These are phyloP conservation scores for Gonioctena quinquepunctata DNA, from an alignment of 1,140 invertebrate genomes.

Conservation along the genomic window DNA sequence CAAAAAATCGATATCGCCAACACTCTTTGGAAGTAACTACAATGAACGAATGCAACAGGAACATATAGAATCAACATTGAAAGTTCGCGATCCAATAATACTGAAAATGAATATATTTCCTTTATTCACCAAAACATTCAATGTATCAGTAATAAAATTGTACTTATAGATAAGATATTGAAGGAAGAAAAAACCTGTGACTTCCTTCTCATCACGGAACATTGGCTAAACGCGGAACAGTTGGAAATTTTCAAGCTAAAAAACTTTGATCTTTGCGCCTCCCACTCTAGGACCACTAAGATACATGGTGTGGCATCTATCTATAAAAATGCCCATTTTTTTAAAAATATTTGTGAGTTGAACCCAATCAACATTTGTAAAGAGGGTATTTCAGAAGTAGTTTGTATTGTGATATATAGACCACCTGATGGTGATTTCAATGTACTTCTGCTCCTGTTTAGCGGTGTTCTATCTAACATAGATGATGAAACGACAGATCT, in stretches of 20 bases:
- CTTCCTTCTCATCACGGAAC: background rate
- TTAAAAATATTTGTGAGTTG: background rate
- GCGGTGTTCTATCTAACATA: background rate
- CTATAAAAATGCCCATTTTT: background rate
- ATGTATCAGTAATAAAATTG: background rate
- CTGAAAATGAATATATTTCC: background rate
- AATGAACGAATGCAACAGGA: background rate
- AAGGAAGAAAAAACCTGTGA: background rate
- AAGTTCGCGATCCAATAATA: background rate
- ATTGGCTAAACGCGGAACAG: background rate
- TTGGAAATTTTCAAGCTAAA: conserved; percentile 2
- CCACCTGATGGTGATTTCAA: background rate
- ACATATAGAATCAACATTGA: background rate
- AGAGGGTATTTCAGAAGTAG: background rate
- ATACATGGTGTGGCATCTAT: background rate
- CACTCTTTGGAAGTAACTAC: background rate
- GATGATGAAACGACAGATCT: background rate
- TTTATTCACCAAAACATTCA: background rate
- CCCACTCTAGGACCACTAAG: background rate
- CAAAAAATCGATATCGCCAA: background rate
- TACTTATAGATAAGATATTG: background rate
- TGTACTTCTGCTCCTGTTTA: background rate
- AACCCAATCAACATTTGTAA: background rate
- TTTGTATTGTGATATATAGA: conserved; percentile 1
- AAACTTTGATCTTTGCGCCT: background rate